Evolutionary conservation across 2,797 vertebrate genomes (phyloP).

Genomic region (Brachyrhaphis roseni): DNA sequence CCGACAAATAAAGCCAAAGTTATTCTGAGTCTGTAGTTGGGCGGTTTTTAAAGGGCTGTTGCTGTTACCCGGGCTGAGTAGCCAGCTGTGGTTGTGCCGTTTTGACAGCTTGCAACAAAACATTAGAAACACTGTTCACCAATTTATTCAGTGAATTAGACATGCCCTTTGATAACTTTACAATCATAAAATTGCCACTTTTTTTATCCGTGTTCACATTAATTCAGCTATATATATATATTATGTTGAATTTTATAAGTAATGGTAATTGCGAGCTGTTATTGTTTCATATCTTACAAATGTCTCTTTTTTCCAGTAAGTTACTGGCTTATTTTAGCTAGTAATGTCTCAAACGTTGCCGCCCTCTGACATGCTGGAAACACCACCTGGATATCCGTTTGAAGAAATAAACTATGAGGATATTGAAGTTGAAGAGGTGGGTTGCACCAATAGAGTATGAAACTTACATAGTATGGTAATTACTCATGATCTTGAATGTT

Average conservation of each 20-base stretch:
- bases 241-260: background rate
- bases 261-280: background rate
- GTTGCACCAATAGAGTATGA: constrained; percentile 12
- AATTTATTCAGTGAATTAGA: background rate
- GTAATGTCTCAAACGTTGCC: constrained; percentile 86
- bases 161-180: background rate
- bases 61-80: constrained; percentile 19
- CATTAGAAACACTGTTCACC: background rate
- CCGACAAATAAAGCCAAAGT: background rate
- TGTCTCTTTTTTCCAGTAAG: constrained; percentile 46
- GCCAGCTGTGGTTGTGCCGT: background rate
- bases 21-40: background rate
- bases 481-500: background rate
- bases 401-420: constrained; percentile 96
- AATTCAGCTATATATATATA: background rate
- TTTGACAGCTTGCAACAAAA: background rate
- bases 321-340: constrained; percentile 69
- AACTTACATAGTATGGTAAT: background rate
- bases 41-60: constrained; percentile 1
- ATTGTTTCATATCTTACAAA: background rate
- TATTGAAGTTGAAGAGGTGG: constrained; percentile 97
- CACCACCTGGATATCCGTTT: constrained; percentile 91
- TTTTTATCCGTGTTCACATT: background rate
- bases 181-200: background rate
- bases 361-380: constrained; percentile 93